Evolutionary conservation across 1,140 invertebrate genomes (phyloP), one percentile per base, ranked within the genome.

Genomic region (Cardiocondyla obscurior): DNA sequence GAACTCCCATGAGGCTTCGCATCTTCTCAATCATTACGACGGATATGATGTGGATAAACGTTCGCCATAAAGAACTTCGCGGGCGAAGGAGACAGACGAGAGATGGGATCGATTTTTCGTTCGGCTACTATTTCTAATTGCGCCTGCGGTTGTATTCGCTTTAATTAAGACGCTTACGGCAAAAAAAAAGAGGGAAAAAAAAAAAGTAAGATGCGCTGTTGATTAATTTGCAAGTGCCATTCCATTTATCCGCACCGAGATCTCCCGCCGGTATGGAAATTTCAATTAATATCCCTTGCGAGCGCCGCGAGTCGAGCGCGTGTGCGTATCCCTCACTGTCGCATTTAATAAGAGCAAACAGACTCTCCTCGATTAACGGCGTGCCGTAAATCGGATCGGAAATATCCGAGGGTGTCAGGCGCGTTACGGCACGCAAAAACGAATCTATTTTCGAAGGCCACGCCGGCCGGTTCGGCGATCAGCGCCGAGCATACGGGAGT

Each of bases 381-480:
- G 30, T 16, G 12, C 36, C 16, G 62, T 77, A 77, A 77, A 30
- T 53, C 33, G 60, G 39, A 51, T 67, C 49, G n/a, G 22, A 36
- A 65, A 77, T 74, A 33, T 65, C 19, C 19, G 6, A 12, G 58
- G 12, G 58, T 53, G 74, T 22, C 46, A 25, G 10, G 14, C n/a
- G 19, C 33, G 12, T 65, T 33, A 30, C 33, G n/a, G 22, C 22
- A 16, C 36, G 62, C 28, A 60, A 76, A 82, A 79, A 77, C 58
- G 28, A 84, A 87, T 87, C 85, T 88, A 88, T 87, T 88, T 87
- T 77, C 82, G 85, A 87, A 70, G 70, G 62, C 65, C 51, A n/a
- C n/a, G 64, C 3, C 3, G 6, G 33, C 84, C 82, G 22, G 22
- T 62, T 69, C 74, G 44, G 49, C 44, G 74, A 73, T 86, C 73